phyloP scores from a whole-genome alignment of 2,888 invertebrate genomes.

The Hypercompe scribonia region DNA sequence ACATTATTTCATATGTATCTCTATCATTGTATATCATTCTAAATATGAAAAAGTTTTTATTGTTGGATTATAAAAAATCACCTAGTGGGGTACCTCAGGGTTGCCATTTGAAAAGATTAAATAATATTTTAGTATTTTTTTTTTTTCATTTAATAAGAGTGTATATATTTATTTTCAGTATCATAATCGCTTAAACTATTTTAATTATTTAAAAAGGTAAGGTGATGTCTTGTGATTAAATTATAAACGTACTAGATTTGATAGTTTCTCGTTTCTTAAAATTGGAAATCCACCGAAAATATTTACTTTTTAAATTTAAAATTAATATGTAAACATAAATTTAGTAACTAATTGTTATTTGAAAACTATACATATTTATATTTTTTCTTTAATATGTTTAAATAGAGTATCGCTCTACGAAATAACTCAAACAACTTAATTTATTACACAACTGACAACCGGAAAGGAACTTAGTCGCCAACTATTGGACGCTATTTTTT shows the following conservation, averaged over 20 bases:
- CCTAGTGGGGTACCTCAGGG: not conserved
- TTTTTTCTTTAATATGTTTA: not conserved
- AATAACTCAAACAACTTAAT: too few relatives aligned
- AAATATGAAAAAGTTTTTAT: not conserved
- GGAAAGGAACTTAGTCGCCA: too few relatives aligned
- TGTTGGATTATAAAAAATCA: not conserved
- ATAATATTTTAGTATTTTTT: not conserved
- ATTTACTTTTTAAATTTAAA: constrained; percentile 12
- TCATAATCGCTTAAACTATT: constrained; percentile 1
- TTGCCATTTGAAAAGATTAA: not conserved
- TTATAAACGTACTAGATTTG: not conserved
- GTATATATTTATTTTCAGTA: not conserved
- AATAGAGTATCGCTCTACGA: too few relatives aligned
- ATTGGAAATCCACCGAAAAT: constrained; percentile 23
- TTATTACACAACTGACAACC: not conserved
- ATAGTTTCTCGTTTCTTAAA: not conserved
- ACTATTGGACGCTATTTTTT: not conserved
- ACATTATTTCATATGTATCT: not conserved
- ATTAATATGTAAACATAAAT: constrained; percentile 1
- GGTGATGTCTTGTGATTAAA: not conserved
- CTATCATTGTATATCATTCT: too few relatives aligned
- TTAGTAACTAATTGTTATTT: constrained; percentile 1
- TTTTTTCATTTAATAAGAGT: not conserved
- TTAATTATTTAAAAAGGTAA: not conserved
- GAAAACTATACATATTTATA: too few relatives aligned